Evolutionary conservation across 92 coral and sea anemone genomes (phyloP).

Genomic region (Phenganax subtilis): DNA sequence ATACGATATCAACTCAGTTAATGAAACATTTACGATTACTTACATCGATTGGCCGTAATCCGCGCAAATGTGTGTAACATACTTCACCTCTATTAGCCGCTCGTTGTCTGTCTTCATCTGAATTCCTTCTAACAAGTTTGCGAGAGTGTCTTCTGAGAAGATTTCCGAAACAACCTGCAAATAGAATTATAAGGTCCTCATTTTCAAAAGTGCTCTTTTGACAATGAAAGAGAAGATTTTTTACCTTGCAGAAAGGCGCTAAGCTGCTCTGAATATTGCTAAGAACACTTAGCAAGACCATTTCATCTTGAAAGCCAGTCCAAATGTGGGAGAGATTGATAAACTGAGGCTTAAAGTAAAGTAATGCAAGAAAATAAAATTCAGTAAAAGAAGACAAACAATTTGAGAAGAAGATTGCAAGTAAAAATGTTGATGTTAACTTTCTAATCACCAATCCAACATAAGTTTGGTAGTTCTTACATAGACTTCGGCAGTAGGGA

Average conservation of each 20-base stretch:
- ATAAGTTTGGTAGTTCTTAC: conserved; percentile 46
- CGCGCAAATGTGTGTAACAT: background rate
- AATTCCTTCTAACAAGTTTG: conserved; percentile 55
- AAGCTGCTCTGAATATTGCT: conserved; percentile 91
- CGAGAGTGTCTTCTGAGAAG: conserved; percentile 65
- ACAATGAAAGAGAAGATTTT: too few species aligned
- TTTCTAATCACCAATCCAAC: background rate
- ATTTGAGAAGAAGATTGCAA: background rate
- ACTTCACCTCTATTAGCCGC: conserved; percentile 62
- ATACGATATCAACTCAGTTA: background rate
- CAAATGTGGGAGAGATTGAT: conserved; percentile 89
- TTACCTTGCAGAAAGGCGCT: conserved; percentile 92
- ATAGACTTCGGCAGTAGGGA: conserved; percentile 95
- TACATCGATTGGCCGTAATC: background rate
- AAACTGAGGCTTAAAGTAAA: conserved; percentile 74
- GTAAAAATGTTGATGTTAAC: background rate
- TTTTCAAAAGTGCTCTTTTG: too few species aligned
- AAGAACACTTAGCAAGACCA: conserved; percentile 95
- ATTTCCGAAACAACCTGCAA: conserved; percentile 68
- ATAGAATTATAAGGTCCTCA: too few species aligned
- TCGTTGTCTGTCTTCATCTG: conserved; percentile 79
- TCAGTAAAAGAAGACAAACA: background rate
- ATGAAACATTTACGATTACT: background rate
- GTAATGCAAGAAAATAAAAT: background rate
- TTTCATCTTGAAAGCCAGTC: conserved; percentile 98